Percentiles rank a stretch among this genome's conserved stretches.
phyloP scores from a whole-genome alignment of 2,888 invertebrate genomes.

The Parthenolecanium corni region DNA sequence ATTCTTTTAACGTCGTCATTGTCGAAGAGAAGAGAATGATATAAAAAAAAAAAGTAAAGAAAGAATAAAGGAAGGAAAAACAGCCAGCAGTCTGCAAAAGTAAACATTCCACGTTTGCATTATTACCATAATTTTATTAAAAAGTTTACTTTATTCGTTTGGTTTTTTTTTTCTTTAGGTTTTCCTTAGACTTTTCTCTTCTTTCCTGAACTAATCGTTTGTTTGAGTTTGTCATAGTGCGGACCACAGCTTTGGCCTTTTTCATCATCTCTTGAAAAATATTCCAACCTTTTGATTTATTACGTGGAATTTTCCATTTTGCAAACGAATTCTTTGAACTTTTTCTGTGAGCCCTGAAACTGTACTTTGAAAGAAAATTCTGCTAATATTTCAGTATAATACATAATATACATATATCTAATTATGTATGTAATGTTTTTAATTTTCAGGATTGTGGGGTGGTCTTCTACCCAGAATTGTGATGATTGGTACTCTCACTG shows the following conservation, averaged over 20 bases:
- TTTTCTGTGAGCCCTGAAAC: no score
- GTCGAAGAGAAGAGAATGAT: conserved; percentile 6
- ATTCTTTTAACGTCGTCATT: conserved; percentile 23
- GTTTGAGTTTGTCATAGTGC: no score
- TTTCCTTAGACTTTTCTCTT: no score
- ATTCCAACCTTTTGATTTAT: no score
- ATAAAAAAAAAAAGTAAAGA: conserved; percentile 8
- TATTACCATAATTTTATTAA: conserved; percentile 1
- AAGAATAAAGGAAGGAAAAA: no score
- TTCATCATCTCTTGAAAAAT: no score
- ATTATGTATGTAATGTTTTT: background rate
- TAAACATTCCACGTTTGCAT: background rate
- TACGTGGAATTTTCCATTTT: background rate
- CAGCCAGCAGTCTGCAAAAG: background rate
- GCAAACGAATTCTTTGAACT: background rate
- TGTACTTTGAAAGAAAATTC: background rate
- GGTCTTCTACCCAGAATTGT: conserved; percentile 84
- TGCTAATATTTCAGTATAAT: background rate
- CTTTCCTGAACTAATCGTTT: no score
- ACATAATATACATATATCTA: background rate
- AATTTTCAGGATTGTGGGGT: conserved; percentile 60
- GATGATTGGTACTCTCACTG: conserved; percentile 94
- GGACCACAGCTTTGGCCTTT: no score
- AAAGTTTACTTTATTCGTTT: background rate
- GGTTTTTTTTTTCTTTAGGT: background rate